Evolutionary conservation across 2,797 vertebrate genomes (phyloP).

Genomic region (Thalassophryne amazonica): DNA sequence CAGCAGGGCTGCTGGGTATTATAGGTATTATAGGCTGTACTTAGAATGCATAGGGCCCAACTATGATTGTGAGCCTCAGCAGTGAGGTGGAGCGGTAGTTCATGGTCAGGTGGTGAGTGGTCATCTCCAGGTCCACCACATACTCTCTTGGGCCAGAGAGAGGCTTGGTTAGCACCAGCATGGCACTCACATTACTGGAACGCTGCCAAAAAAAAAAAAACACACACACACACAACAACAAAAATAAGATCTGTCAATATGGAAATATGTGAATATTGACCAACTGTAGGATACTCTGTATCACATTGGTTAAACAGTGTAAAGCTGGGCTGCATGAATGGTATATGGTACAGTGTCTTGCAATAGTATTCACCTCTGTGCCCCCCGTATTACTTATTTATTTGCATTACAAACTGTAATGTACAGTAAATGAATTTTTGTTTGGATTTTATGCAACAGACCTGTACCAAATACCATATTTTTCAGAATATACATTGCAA

Average conservation of each 20-base stretch:
- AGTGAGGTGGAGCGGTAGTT: conserved; percentile 92
- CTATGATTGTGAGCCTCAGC: conserved; percentile 92
- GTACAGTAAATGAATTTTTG: too few relatives aligned
- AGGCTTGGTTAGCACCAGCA: conserved; percentile 92
- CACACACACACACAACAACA: too few relatives aligned
- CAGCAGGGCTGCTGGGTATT: conserved; percentile 13
- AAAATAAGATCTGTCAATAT: neutral
- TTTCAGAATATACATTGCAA: too few relatives aligned
- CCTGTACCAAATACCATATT: too few relatives aligned
- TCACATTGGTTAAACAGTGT: neutral
- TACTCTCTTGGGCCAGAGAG: conserved; percentile 89
- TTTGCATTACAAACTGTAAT: too few relatives aligned
- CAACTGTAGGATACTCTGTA: too few relatives aligned
- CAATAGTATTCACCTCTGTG: too few relatives aligned
- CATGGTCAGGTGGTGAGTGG: conserved; percentile 89
- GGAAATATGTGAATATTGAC: neutral
- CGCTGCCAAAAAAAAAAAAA: conserved; percentile 83
- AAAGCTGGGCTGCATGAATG: too few relatives aligned
- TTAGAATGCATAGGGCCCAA: conserved; percentile 93
- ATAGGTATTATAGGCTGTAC: too few relatives aligned
- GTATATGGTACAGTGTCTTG: too few relatives aligned
- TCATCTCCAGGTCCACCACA: conserved; percentile 95
- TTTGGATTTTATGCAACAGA: too few relatives aligned
- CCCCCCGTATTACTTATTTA: too few relatives aligned
- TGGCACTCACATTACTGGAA: conserved; percentile 89